Percentiles rank a stretch among this genome's conserved stretches.
These are phyloP conservation scores for Syngnathus scovelli DNA, from an alignment of 2,113 vertebrate species.

Conservation along the genomic window DNA sequence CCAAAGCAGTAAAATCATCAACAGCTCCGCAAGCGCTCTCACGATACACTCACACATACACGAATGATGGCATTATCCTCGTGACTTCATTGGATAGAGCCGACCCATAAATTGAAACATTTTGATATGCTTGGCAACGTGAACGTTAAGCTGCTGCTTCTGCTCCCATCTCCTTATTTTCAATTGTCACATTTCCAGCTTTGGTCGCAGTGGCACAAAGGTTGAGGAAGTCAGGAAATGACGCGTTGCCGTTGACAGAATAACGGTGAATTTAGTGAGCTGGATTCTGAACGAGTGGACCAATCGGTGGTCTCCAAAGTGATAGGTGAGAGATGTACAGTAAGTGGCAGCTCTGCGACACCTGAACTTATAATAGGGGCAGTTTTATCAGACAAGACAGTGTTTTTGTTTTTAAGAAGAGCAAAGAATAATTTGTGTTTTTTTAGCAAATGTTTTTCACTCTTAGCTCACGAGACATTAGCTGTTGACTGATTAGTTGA, in stretches of 20 bases:
- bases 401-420: not conserved
- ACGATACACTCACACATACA: constrained; percentile 9
- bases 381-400: not conserved
- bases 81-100: not conserved
- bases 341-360: not conserved
- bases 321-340: not conserved
- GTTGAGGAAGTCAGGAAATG: not conserved
- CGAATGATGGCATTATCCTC: not conserved
- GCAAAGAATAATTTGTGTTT: not conserved
- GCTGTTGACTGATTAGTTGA: not conserved
- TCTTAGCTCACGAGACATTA: not conserved
- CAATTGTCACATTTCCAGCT: not conserved
- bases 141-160: not conserved
- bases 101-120: not conserved
- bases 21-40: constrained; percentile 7
- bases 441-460: not conserved
- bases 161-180: not conserved
- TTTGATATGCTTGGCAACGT: not conserved
- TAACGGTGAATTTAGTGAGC: not conserved
- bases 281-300: not conserved
- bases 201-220: not conserved
- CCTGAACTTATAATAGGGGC: not conserved
- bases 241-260: not conserved
- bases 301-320: not conserved
- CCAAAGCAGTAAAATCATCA: constrained; percentile 56